phyloP scores from a whole-genome alignment of 2,113 vertebrate genomes.

The Ursus arctos region DNA sequence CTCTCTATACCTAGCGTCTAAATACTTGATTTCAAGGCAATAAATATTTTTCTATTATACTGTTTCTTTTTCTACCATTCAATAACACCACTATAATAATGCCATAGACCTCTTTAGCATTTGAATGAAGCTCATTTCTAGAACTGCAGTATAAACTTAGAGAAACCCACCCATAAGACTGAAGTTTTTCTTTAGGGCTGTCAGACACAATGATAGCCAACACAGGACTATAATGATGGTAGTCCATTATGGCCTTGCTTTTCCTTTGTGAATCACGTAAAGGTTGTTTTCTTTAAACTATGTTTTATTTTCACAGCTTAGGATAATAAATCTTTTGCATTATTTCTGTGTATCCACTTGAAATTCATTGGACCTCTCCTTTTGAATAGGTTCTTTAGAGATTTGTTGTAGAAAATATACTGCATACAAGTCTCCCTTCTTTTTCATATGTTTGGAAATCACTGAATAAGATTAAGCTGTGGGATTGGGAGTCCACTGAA shows the following conservation, averaged over 20 bases:
- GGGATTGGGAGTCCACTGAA: background rate
- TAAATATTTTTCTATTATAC: slow-evolving; percentile 23
- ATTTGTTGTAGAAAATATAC: background rate
- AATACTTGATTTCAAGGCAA: background rate
- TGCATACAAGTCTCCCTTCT: background rate
- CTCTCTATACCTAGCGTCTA: background rate
- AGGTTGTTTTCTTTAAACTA: background rate
- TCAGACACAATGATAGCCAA: background rate
- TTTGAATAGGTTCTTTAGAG: background rate
- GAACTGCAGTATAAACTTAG: background rate
- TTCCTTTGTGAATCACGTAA: background rate
- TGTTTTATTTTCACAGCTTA: background rate
- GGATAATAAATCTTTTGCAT: background rate
- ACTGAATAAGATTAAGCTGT: background rate
- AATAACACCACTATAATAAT: background rate
- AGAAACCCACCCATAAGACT: background rate
- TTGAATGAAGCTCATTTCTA: slow-evolving; percentile 1
- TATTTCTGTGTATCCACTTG: background rate
- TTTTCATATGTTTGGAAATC: background rate
- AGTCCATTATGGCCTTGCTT: background rate
- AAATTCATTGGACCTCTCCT: background rate
- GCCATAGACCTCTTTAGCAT: background rate
- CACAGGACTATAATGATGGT: background rate
- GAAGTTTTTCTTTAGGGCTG: background rate
- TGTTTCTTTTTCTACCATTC: slow-evolving; percentile 2